Percentiles rank a stretch among this genome's conserved stretches.
Conservation (phyloP, 1,140 invertebrate species). For the Trinorchestia longiramus region DNA sequence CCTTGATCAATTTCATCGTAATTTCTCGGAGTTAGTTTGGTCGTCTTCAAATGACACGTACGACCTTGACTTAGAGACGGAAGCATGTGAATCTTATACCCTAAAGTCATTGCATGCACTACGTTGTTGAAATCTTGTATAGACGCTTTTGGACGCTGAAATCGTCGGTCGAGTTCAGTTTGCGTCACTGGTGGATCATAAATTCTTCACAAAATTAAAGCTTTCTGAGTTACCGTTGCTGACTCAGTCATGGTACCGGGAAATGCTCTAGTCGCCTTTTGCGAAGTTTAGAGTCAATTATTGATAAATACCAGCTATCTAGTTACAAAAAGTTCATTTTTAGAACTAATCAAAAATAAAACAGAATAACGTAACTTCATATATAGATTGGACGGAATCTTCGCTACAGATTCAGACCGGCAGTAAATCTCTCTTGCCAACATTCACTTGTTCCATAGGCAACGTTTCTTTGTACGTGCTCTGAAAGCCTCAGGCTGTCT, state of each 20-base stretch:
- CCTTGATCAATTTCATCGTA: no score
- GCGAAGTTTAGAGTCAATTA: not conserved
- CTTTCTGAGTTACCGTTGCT: not conserved
- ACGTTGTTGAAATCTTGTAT: not conserved
- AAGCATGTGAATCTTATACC: not conserved
- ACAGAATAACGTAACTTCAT: not conserved
- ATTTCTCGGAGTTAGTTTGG: no score
- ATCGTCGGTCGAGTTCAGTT: not conserved
- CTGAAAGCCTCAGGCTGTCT: conserved; percentile 13
- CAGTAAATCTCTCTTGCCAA: not conserved
- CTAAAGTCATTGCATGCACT: not conserved
- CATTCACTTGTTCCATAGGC: not conserved
- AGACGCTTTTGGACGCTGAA: not conserved
- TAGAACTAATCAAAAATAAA: not conserved
- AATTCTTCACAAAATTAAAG: not conserved
- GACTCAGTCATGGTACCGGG: not conserved
- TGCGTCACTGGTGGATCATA: not conserved
- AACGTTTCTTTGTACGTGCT: not conserved
- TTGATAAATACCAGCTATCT: not conserved
- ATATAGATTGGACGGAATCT: not conserved
- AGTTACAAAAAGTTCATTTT: not conserved
- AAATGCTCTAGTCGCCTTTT: not conserved
- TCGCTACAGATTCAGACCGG: not conserved
- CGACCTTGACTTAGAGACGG: no score
- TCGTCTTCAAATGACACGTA: no score